Evolutionary conservation across 2,797 vertebrate genomes (phyloP).

Genomic region (Ptychobarbus kaznakovi): DNA sequence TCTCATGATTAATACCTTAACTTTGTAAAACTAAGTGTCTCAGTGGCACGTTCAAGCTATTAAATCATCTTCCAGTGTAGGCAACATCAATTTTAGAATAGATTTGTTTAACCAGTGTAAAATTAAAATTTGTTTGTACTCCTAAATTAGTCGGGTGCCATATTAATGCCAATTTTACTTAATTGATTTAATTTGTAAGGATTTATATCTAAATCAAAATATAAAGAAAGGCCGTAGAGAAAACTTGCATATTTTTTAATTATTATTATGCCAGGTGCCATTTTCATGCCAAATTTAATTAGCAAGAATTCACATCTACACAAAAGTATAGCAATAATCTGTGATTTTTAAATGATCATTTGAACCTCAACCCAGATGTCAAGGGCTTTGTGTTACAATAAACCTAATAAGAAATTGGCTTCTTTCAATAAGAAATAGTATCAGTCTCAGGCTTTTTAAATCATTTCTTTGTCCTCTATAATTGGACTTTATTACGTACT

Average conservation of each 20-base stretch:
- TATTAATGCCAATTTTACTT: neutral
- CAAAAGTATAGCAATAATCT: neutral
- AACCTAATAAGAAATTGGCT: neutral
- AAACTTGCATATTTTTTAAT: neutral
- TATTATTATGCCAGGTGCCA: neutral
- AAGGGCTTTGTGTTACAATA: neutral
- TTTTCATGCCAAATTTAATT: neutral
- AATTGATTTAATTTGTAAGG: neutral
- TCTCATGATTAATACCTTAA: conserved; percentile 76
- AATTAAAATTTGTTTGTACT: neutral
- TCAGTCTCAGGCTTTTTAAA: neutral
- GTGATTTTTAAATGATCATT: neutral
- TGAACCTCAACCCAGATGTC: conserved; percentile 9
- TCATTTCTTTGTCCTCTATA: neutral
- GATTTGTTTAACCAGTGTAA: conserved; percentile 15
- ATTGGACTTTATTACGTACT: conserved; percentile 73
- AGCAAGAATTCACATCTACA: neutral
- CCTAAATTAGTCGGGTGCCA: neutral
- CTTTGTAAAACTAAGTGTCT: conserved; percentile 83
- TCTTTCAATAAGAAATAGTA: too few species aligned
- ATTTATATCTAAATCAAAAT: neutral
- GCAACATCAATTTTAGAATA: conserved; percentile 51
- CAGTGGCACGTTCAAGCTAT: conserved; percentile 79
- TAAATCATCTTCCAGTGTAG: conserved; percentile 80
- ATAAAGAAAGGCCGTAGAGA: neutral